Evolutionary conservation across 2,797 vertebrate genomes (phyloP), one percentile per base, ranked within the genome.

Genomic region (Muscicapa comitata): DNA sequence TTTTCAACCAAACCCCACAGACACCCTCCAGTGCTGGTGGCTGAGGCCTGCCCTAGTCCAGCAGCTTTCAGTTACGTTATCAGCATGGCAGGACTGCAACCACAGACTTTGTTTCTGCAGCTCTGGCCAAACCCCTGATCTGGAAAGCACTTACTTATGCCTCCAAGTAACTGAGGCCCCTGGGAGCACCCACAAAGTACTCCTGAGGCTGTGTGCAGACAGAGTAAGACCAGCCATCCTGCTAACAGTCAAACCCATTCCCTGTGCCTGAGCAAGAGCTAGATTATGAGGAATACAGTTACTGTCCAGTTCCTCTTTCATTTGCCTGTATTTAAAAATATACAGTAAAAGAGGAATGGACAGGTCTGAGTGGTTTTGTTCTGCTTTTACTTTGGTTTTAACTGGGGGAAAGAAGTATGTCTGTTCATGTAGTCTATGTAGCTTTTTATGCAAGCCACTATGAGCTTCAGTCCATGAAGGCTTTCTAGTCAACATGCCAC

Each of bases 331-430:
- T 82, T 95, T 91, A 95, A 94, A 95, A 96, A 92, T 82, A 84
- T 4, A 73, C 42, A 53, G 14, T 61, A 72, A 97, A 97, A 96
- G 97, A 93, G 96, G 86, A 97, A 97, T 95, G 93, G 93, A 97
- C 97, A 96, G 96, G 70, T 50, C 65, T 70, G 70, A 4, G 86
- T 90, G 94, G 84, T 83, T 97, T 96, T 5, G 81, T 47, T 79
- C 91, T 82, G 26, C 13, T 90, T 96, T 78, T 86, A 51, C 68
- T 90, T 94, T 58, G 57, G 66, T 86, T 86, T 95, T 81, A 74
- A 35, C 11, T 40, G 17, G 15, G 19, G 15, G 12, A 72, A 84
- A 87, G 67, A 76, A 66, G 25, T 33, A 50, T 20, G 6, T 47
- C 73, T 86, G 31, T 54, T 65, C 25, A 21, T 47, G n/a, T 26